Conservation (phyloP, 30 jellyfish, hydroid and myxozoan genomes). For the Aurelia aurita complex sp. Pacific region DNA sequence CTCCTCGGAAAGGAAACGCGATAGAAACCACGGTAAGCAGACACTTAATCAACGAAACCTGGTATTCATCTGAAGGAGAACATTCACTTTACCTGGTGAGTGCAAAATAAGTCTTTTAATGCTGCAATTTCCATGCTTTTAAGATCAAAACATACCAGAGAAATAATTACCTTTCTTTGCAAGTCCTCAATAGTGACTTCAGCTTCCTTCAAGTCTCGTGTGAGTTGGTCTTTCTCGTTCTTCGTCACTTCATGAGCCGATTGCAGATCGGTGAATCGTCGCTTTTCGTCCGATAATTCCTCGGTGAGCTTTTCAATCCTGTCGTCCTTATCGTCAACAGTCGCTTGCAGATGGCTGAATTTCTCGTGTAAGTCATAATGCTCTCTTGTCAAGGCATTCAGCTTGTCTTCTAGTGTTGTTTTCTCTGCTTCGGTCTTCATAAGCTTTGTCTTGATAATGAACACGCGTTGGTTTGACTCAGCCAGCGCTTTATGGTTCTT, state of each 20-base stretch:
- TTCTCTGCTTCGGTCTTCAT: slow-evolving; percentile 87
- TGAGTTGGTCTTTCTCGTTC: slow-evolving; percentile 67
- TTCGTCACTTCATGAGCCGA: slow-evolving; percentile 63
- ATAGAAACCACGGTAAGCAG: no score
- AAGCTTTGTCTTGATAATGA: slow-evolving; percentile 71
- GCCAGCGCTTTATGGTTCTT: slow-evolving; percentile 77
- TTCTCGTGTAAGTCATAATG: slow-evolving; percentile 82
- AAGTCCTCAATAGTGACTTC: slow-evolving; percentile 75
- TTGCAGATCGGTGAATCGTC: slow-evolving; percentile 78
- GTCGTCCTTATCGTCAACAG: slow-evolving; percentile 89
- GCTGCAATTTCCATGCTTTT: no score
- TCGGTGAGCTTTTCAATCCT: slow-evolving; percentile 73
- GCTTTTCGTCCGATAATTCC: slow-evolving; percentile 73
- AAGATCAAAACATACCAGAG: no score
- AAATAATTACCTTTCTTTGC: slow-evolving; percentile 58
- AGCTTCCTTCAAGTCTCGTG: slow-evolving; percentile 49
- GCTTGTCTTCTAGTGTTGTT: slow-evolving; percentile 66
- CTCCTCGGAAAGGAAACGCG: no score
- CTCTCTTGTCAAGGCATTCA: slow-evolving; percentile 61
- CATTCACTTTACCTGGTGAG: no score
- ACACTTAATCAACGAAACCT: no score
- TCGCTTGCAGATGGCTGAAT: slow-evolving; percentile 78
- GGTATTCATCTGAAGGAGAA: no score
- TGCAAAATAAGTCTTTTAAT: no score
- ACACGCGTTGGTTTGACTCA: slow-evolving; percentile 66